A percentile compares a stretch with the other conserved stretches of the same genome.
These are phyloP conservation scores for Caerostris darwini DNA, from an alignment of 1,140 invertebrate genomes.

Conservation along the genomic window DNA sequence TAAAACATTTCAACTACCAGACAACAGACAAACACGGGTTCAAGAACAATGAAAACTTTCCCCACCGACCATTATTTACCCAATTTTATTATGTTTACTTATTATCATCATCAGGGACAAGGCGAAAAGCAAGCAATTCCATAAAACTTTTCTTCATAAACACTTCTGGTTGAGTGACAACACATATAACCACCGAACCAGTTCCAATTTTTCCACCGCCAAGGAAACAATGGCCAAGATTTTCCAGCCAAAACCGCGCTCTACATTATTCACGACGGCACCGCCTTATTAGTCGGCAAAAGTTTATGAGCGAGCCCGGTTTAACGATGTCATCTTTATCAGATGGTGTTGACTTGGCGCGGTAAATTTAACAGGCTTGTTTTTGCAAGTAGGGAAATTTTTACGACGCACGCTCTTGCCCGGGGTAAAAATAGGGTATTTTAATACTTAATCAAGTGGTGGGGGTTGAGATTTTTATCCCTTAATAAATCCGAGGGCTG, in stretches of 20 bases:
- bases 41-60: not conserved
- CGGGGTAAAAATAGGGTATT: not conserved
- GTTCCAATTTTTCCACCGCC: not conserved
- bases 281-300: conserved; percentile 32
- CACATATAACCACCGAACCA: conserved; percentile 9
- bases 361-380: conserved; percentile 51
- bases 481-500: conserved; percentile 44
- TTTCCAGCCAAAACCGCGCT: not conserved
- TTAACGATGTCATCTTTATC: conserved; percentile 70
- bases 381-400: conserved; percentile 39
- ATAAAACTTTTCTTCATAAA: conserved; percentile 36
- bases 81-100: conserved; percentile 7
- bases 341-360: conserved; percentile 54
- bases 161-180: conserved; percentile 35
- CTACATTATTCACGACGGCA: conserved; percentile 27
- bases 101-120: not conserved
- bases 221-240: not conserved
- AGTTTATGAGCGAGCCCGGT: conserved; percentile 23
- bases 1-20: too few species aligned
- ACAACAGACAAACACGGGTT: too few species aligned
- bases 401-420: not conserved
- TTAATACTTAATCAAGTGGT: conserved; percentile 58
- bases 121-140: not conserved
- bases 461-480: conserved; percentile 19
- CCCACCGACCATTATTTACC: not conserved